These are phyloP conservation scores for Aphaenogaster ashmeadi DNA, from an alignment of 1,140 invertebrate genomes.

Conservation along the genomic window DNA sequence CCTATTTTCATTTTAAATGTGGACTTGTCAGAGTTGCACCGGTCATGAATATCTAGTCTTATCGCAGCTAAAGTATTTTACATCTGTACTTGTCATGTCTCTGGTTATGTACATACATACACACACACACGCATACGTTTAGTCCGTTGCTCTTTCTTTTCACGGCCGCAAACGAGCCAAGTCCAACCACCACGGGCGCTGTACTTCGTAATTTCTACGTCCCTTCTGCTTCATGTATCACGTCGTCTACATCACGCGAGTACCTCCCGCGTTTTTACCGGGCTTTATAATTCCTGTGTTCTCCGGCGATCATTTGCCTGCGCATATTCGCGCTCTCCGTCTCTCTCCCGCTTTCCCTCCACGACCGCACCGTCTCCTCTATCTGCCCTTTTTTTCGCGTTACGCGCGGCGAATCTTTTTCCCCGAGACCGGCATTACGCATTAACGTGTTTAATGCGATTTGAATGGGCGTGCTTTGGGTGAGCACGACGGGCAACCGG, in stretches of 20 bases:
- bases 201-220: constrained; percentile 53
- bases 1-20: background rate
- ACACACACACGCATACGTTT: background rate
- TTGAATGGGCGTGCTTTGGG: constrained; percentile 78
- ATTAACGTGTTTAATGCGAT: constrained; percentile 75
- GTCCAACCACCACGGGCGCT: constrained; percentile 35
- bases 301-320: constrained; percentile 48
- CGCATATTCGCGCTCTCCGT: background rate
- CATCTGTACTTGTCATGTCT: constrained; percentile 8
- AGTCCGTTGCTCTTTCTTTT: constrained; percentile 36
- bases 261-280: constrained; percentile 51
- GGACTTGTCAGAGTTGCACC: background rate
- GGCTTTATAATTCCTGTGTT: constrained; percentile 58
- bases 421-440: constrained; percentile 56
- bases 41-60: constrained; percentile 4
- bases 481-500: constrained; percentile 64
- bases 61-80: constrained; percentile 11
- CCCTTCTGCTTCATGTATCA: constrained; percentile 56
- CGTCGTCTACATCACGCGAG: constrained; percentile 50
- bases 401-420: constrained; percentile 35
- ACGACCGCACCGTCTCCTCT: constrained; percentile 39
- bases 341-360: constrained; percentile 31
- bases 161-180: constrained; percentile 43
- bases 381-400: constrained; percentile 15
- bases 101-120: background rate